These are phyloP conservation scores for Neoitamus cyanurus DNA, from an alignment of 2,888 invertebrate species.

Conservation along the genomic window DNA sequence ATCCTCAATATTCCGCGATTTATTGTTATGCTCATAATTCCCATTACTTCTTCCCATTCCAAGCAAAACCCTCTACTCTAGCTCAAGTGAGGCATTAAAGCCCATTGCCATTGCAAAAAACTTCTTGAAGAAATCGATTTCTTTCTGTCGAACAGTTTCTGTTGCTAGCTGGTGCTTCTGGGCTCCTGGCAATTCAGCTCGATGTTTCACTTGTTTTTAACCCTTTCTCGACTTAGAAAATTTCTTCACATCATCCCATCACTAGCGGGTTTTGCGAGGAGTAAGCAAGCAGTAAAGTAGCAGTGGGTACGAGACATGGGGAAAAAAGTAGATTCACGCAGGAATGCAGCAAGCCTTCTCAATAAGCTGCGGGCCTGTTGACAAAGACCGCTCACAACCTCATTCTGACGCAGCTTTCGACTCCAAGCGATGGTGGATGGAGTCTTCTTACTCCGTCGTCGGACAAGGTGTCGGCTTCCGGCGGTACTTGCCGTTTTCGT, in stretches of 20 bases:
- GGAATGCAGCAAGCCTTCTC: not conserved
- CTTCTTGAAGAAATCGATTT: not conserved
- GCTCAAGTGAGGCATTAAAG: not conserved
- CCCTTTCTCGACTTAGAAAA: conserved; percentile 33
- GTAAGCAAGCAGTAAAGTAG: not conserved
- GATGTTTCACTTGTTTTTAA: conserved; percentile 47
- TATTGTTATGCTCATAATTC: too few relatives aligned
- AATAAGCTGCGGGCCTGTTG: not conserved
- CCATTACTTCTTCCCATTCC: too few relatives aligned
- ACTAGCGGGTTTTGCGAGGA: not conserved
- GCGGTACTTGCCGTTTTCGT: not conserved
- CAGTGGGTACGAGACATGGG: not conserved
- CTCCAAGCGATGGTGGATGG: not conserved
- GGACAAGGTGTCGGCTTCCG: not conserved
- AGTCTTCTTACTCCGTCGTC: not conserved
- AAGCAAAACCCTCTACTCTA: not conserved
- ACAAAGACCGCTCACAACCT: conserved; percentile 35
- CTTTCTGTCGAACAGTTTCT: not conserved
- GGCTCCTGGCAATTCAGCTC: conserved; percentile 17
- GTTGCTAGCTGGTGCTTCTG: conserved; percentile 1
- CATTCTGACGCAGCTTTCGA: conserved; percentile 31
- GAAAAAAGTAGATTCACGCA: not conserved
- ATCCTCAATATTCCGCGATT: too few relatives aligned
- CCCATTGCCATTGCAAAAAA: not conserved
- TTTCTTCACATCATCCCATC: not conserved